Evolutionary conservation across 2,797 vertebrate species (phyloP), one percentile per base, ranked within the genome.

Genomic region (Bothrops alternatus): DNA sequence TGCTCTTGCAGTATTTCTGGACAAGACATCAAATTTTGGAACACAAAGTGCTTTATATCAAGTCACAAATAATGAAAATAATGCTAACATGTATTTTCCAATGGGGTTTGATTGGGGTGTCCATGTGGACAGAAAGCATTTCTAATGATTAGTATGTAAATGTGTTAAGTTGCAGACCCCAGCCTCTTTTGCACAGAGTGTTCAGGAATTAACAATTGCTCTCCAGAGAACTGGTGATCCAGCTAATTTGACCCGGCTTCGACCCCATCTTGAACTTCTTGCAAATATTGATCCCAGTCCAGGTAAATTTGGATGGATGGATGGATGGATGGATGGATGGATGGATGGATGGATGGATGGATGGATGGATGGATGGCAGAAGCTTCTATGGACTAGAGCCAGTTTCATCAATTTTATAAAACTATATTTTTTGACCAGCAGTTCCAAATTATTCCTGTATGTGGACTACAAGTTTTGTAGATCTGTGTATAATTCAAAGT

Each of bases 231-330:
- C 99, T n/a, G 99, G 99, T 95, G 99, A 99, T 95, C 99, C 99
- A 91, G 99, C 99, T 56, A 99, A 99, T 97, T 98, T 99, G 95
- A 99, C 99, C 97, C 98, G 99, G 90, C 98, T 99, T 94, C 97
- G 99, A 96, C 99, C 99, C 92, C 99, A 99, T 96, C 97, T 99
- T 88, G 99, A 99, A 95, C 98, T 99, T 53, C 97, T 99, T 92
- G 99, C 99, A 93, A 99, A 99, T 97, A 99, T 99, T 90, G 99
- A 99, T 97, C 99, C 99, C 87, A 99, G 99, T 97, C 99, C 99
- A 97, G 99, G 99, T 99, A 97, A 96, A 26, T 61, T 16, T 69
- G 32, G 20, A 73, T 26, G 87, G 12, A n/a, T 7, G n/a, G 28
- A n/a, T 37, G 32, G 65, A n/a, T 4, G 1, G 63, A 2, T 61